phyloP scores from a whole-genome alignment of 2,888 invertebrate genomes.

The Hofmannophila pseudospretella region DNA sequence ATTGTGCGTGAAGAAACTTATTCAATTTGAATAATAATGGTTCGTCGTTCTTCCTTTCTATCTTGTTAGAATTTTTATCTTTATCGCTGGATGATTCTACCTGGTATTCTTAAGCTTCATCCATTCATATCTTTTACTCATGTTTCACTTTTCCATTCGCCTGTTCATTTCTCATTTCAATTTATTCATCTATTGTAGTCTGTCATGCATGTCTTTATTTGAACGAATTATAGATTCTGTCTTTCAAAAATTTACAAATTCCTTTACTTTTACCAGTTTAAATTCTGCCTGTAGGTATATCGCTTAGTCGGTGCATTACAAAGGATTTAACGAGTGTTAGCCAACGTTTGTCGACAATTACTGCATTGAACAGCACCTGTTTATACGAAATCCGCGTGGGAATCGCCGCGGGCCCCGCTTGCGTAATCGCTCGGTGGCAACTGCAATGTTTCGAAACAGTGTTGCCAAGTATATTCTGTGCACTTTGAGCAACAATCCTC shows the following conservation, averaged over 20 bases:
- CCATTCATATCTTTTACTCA: background rate
- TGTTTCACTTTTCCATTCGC: background rate
- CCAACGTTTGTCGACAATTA: slow-evolving; percentile 43
- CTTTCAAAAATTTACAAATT: too few species aligned
- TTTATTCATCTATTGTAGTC: too few species aligned
- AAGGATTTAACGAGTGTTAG: background rate
- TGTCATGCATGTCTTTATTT: too few species aligned
- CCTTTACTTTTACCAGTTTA: too few species aligned
- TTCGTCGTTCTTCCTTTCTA: background rate
- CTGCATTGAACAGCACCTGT: slow-evolving; percentile 59
- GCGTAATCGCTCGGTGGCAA: slow-evolving; percentile 42
- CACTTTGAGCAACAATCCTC: too few species aligned
- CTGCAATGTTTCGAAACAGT: slow-evolving; percentile 21
- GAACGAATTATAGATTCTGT: too few species aligned
- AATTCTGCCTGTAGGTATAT: too few species aligned
- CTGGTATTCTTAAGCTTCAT: too few species aligned
- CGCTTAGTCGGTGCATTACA: background rate
- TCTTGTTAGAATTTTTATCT: background rate
- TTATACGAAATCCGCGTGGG: slow-evolving; percentile 75
- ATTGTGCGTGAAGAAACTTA: background rate
- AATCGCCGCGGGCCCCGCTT: slow-evolving; percentile 55
- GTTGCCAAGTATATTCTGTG: slow-evolving; percentile 15
- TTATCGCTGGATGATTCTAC: background rate
- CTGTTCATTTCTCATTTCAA: background rate
- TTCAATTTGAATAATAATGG: background rate